Conservation (phyloP, 2,113 vertebrate species). For the Phoenicopterus ruber region DNA sequence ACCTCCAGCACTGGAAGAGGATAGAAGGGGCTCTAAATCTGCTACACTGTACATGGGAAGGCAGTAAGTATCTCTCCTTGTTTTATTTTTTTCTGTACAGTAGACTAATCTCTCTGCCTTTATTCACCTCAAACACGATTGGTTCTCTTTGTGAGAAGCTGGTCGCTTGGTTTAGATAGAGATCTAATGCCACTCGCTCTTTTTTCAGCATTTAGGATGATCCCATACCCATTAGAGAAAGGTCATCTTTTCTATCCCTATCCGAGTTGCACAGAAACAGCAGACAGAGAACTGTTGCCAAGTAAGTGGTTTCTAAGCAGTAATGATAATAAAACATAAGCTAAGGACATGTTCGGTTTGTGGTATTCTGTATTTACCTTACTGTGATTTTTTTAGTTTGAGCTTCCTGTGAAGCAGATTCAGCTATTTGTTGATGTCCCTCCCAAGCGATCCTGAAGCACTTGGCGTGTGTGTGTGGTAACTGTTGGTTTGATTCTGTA, state of each 20-base stretch:
- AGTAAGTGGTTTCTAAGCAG: conserved; percentile 82
- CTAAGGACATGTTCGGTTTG: conserved; percentile 10
- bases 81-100: neutral
- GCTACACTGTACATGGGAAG: conserved; percentile 98
- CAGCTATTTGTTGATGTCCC: conserved; percentile 26
- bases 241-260: conserved; percentile 99
- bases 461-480: neutral
- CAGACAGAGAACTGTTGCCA: conserved; percentile 95
- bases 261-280: conserved; percentile 96
- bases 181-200: conserved; percentile 1
- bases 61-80: conserved; percentile 83
- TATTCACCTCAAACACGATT: neutral
- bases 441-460: neutral
- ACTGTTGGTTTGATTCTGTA: neutral
- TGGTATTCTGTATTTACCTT: conserved; percentile 39
- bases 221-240: conserved; percentile 96
- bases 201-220: conserved; percentile 92
- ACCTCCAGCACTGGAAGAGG: conserved; percentile 98
- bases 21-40: conserved; percentile 96
- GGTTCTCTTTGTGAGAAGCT: neutral
- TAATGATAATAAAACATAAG: conserved; percentile 41
- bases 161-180: neutral
- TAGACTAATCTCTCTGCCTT: neutral
- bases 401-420: neutral
- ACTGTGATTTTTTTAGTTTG: neutral